These are phyloP conservation scores for Sarcophaga carnaria DNA, from an alignment of 2,888 invertebrate genomes.

Conservation along the genomic window DNA sequence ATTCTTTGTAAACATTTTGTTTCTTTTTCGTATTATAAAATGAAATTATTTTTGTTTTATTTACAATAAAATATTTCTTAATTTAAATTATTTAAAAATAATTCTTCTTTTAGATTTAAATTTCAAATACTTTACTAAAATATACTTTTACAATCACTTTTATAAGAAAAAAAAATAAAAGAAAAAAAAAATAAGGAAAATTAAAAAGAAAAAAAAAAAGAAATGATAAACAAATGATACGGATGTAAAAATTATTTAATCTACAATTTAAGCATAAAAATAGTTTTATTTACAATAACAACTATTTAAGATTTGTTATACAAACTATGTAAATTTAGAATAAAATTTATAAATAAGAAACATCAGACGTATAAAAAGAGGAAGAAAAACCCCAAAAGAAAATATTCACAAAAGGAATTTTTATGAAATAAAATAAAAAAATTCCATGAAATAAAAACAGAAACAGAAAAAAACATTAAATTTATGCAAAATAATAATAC, in stretches of 20 bases:
- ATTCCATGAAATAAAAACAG: constrained; percentile 60
- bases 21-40: no score
- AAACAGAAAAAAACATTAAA: constrained; percentile 43
- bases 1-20: no score
- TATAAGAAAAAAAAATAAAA: background rate
- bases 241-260: constrained; percentile 46
- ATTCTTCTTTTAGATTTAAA: background rate
- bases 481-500: constrained; percentile 27
- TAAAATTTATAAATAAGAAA: constrained; percentile 50
- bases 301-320: constrained; percentile 54
- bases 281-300: constrained; percentile 47
- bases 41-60: no score
- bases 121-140: background rate
- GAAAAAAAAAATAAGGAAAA: constrained; percentile 2
- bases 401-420: constrained; percentile 65
- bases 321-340: constrained; percentile 17
- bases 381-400: constrained; percentile 14
- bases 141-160: constrained; percentile 25
- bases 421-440: constrained; percentile 52
- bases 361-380: constrained; percentile 42
- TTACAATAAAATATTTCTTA: background rate
- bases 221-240: constrained; percentile 8
- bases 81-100: background rate
- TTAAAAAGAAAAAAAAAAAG: background rate
- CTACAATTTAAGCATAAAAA: constrained; percentile 2